Percentiles rank a stretch among this genome's conserved stretches.
These are phyloP conservation scores for Sylvia atricapilla DNA, from an alignment of 2,113 vertebrate species.

Conservation along the genomic window DNA sequence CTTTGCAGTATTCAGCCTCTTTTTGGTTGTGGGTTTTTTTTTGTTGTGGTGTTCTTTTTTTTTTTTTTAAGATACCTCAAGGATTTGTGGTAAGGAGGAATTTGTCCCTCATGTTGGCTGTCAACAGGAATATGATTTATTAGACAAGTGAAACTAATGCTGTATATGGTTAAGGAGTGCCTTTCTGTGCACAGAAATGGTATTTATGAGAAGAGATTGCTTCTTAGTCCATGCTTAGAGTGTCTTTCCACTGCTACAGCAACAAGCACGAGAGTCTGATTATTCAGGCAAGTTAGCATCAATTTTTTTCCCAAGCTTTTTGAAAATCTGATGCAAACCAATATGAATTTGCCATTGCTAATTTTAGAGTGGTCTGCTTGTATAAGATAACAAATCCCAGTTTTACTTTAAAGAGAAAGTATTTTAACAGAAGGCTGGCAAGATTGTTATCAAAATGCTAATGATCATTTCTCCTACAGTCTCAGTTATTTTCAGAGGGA, in stretches of 20 bases:
- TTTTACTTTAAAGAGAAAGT: slow-evolving; percentile 39
- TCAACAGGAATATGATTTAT: slow-evolving; percentile 12
- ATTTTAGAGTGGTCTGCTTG: slow-evolving; percentile 47
- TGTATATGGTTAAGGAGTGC: not conserved
- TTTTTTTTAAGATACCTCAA: not conserved
- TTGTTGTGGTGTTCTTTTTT: too few relatives aligned
- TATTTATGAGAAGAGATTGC: not conserved
- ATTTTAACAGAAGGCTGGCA: slow-evolving; percentile 41
- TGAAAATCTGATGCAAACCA: not conserved
- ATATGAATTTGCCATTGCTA: not conserved
- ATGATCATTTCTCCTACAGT: slow-evolving; percentile 30
- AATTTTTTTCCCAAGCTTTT: not conserved
- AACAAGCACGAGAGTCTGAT: slow-evolving; percentile 12
- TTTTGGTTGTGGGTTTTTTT: not conserved
- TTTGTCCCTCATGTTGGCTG: not conserved
- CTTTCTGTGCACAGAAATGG: slow-evolving; percentile 1
- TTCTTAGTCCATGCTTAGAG: not conserved
- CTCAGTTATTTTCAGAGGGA: slow-evolving; percentile 51
- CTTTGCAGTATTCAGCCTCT: not conserved
- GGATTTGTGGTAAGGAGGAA: not conserved
- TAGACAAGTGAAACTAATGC: not conserved
- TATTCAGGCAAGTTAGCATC: not conserved
- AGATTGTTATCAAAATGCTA: slow-evolving; percentile 63
- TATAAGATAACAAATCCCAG: slow-evolving; percentile 32
- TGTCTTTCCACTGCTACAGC: slow-evolving; percentile 10